Evolutionary conservation across 1,140 invertebrate species (phyloP).

Genomic region (Apis cerana): DNA sequence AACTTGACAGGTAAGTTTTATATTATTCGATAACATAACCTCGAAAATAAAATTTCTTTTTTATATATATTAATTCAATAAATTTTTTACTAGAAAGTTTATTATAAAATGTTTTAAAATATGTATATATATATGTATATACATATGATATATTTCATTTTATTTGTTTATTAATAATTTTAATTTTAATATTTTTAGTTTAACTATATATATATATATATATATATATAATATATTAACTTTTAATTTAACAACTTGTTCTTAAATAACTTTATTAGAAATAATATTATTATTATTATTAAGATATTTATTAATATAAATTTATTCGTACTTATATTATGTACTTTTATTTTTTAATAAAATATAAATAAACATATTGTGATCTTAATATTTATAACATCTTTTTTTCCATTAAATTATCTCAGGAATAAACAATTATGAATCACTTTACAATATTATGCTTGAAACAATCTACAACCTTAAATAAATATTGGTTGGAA

Average conservation of each 20-base stretch:
- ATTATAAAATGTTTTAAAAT: neutral
- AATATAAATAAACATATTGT: neutral
- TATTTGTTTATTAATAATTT: neutral
- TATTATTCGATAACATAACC: slow-evolving; percentile 30
- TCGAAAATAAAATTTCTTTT: neutral
- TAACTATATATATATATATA: neutral
- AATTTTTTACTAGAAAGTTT: neutral
- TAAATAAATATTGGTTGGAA: slow-evolving; percentile 68
- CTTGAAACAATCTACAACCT: slow-evolving; percentile 48
- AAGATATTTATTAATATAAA: neutral
- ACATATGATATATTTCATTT: neutral
- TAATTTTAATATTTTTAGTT: neutral
- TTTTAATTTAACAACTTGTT: neutral
- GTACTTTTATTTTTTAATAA: neutral
- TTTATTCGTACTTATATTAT: too few relatives aligned
- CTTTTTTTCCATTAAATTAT: slow-evolving; percentile 22
- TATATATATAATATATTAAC: neutral
- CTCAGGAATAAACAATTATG: slow-evolving; percentile 66
- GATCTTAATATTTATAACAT: slow-evolving; percentile 8
- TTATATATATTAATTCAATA: neutral
- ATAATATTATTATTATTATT: neutral
- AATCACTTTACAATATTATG: slow-evolving; percentile 56
- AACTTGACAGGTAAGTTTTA: slow-evolving; percentile 9
- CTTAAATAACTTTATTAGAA: neutral
- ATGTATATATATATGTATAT: neutral